Evolutionary conservation across 2,888 invertebrate genomes (phyloP).

Genomic region (Philereme vetulata): DNA sequence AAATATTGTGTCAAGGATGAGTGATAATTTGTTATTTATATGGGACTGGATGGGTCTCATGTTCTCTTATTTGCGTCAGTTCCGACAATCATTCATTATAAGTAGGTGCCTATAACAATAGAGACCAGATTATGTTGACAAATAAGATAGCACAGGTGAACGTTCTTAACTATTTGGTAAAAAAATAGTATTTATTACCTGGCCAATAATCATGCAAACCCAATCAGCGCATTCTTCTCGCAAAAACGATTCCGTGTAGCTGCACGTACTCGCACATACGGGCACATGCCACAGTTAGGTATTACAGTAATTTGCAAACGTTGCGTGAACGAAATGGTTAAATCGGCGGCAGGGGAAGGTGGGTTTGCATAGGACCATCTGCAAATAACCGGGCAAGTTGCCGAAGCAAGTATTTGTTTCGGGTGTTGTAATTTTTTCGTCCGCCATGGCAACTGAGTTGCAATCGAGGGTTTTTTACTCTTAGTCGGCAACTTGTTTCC

Average conservation of each 20-base stretch:
- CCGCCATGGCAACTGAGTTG: no score
- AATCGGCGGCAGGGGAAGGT: constrained; percentile 43
- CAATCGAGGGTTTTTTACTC: no score
- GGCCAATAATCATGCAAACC: constrained; percentile 36
- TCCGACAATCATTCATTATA: no score
- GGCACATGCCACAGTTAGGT: constrained; percentile 65
- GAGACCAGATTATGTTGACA: constrained; percentile 9
- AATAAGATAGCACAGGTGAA: constrained; percentile 15
- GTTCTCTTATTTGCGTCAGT: no score
- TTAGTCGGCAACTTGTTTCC: no score
- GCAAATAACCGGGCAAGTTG: no score
- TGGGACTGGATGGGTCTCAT: no score
- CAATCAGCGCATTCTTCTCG: constrained; percentile 40
- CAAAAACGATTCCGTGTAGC: constrained; percentile 50
- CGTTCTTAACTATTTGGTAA: background rate
- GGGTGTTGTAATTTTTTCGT: no score
- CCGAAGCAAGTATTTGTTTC: no score
- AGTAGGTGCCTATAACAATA: constrained; percentile 1
- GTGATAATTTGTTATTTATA: no score
- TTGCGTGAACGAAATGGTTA: constrained; percentile 60
- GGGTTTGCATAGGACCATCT: constrained; percentile 1
- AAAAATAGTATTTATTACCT: background rate
- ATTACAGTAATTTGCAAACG: constrained; percentile 59
- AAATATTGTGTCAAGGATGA: no score
- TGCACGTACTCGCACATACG: constrained; percentile 42